These are phyloP conservation scores for Mohoua ochrocephala DNA, from an alignment of 2,113 vertebrate species.

Conservation along the genomic window DNA sequence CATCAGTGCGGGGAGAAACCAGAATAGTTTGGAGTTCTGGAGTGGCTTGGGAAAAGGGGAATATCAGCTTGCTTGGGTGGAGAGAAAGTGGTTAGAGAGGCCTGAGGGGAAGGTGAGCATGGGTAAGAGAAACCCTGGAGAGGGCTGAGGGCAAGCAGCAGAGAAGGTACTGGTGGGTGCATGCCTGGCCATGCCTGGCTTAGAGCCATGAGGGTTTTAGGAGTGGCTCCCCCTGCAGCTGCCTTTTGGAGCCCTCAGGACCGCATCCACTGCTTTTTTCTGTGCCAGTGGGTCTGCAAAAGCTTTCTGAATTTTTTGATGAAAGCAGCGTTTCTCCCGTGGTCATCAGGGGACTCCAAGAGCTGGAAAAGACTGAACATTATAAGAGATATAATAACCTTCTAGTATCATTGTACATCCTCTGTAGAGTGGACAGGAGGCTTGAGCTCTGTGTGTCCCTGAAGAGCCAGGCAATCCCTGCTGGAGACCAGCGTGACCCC, in stretches of 20 bases:
- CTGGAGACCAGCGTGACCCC: rapidly evolving
- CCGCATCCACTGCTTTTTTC: background rate
- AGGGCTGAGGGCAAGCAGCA: background rate
- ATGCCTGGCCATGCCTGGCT: background rate
- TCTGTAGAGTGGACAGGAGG: background rate
- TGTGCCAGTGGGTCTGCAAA: background rate
- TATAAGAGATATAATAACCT: background rate
- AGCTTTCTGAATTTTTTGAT: background rate
- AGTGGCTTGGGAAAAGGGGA: background rate
- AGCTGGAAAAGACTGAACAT: background rate
- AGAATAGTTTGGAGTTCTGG: background rate
- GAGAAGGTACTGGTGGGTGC: background rate
- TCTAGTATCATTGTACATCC: background rate
- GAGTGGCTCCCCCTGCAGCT: background rate
- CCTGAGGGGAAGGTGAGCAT: background rate
- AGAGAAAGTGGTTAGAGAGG: background rate
- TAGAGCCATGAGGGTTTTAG: background rate
- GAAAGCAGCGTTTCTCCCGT: background rate
- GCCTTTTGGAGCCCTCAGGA: background rate
- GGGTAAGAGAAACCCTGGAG: background rate
- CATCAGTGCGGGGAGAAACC: background rate
- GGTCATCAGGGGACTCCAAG: background rate
- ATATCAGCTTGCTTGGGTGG: background rate
- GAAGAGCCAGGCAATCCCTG: background rate
- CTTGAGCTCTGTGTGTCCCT: background rate